Evolutionary conservation across 1,140 invertebrate genomes (phyloP), one percentile per base, ranked within the genome.

Genomic region (Sinonovacula constricta): DNA sequence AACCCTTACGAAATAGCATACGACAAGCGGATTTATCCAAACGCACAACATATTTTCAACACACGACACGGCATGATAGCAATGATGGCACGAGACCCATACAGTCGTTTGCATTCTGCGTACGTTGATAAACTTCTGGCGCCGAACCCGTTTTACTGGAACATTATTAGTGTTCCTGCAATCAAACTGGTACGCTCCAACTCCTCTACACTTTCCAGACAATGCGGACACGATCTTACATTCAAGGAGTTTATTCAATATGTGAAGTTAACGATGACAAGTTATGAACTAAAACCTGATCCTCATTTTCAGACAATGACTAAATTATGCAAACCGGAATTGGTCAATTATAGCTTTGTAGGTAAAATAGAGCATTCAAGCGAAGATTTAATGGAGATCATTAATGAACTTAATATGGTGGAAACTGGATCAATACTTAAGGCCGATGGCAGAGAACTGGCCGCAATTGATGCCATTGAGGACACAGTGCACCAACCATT

Each of bases 131-230:
- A 72, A 60, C 22, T 72, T 15, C 26, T 72, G 3, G 56, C 69
- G 15, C 69, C 69, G 5, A 72, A 72, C 33, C 54, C 69, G 31
- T n/a, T 72, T 14, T 72, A 36, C 30, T 72, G 69, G 69, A 72
- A 45, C n/a, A 12, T 15, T n/a, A 36, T 72, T 57, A 57, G 69
- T 24, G 26, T 51, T 18, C 31, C n/a, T 0, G 69, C 56, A 1
- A 72, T 72, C 45, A 63, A 24, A 2, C 12, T 31, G 24, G 14
- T 30, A 24, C 30, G 69, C 3, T 15, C 39, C 15, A 31, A 60
- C 15, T 5, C 69, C 10, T 18, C 12, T 39, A 24, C 2, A 22
- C 30, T 31, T 18, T 60, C 36, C 28, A 15, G 59, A 22, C 14
- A 24, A 26, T 72, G 69, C 33, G 69, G 69, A 24, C 69, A 72